Base-by-base conservation (phyloP, 1,140 invertebrate genomes). In the Saccostrea glomerata region DNA sequence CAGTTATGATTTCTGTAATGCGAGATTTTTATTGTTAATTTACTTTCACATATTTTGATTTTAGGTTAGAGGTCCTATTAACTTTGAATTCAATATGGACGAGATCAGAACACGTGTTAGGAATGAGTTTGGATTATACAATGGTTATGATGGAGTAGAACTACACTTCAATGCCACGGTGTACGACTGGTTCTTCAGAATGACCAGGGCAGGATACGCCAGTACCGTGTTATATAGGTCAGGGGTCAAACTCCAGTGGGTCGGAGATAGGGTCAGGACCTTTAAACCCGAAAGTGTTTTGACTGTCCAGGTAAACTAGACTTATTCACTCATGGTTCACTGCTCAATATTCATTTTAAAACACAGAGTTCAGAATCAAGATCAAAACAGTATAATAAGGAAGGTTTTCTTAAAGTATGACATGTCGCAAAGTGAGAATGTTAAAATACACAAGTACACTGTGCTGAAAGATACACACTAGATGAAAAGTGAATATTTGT, bases 231-330 rank as follows among this genome's bases (percentile, higher is more conserved):
- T 99, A 54, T 98, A 97, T 93, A 98, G 98, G 94, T 98, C 97
- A 0, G 97, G 97, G 6, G 95, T 98, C 13, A 96, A 96, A 87
- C 95, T 99, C 0, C 95, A 96, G 60, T 98, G 99, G 94, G 95
- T 99, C 0, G 98, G 98, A 0, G 98, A 97, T 40, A 97, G 97
- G 0, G 97, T 98, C 5, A 97, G 99, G 95, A 97, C 99, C 15
- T 99, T 99, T 95, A 99, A 99, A 94, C 98, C 98, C 0, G 96
- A 97, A 1, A 98, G 99, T 97, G 97, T 98, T 0, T 97, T 98
- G 92, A 97, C 96, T 94, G 97, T 97, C 94, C 97, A 97, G 96
- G 90, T 92, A 88, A 47, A 15, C 47, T 82, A 36, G 25, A 17
- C 23, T 82, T 17, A 17, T 36, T 13, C 83, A 88, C 9, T 40